These are phyloP conservation scores for Melanerpes formicivorus DNA, from an alignment of 2,113 vertebrate genomes.

Conservation along the genomic window DNA sequence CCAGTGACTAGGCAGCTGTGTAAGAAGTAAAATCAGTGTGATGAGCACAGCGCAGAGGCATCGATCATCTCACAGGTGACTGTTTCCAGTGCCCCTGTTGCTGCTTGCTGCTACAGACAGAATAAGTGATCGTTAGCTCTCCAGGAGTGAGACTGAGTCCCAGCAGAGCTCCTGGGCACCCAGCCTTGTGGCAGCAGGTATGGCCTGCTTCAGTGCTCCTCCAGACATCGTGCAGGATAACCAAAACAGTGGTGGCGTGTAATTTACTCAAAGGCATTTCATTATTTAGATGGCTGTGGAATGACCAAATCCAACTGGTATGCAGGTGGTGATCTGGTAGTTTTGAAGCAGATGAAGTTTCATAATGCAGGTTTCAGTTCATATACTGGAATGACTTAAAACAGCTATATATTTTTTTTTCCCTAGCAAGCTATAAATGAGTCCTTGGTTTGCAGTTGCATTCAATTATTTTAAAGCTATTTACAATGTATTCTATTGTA, in stretches of 20 bases:
- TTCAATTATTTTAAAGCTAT: conserved; percentile 73
- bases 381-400: conserved; percentile 65
- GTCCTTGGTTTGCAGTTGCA: conserved; percentile 63
- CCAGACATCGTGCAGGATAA: background rate
- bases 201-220: background rate
- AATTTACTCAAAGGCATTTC: conserved; percentile 57
- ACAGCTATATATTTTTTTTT: conserved; percentile 43
- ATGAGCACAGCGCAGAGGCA: rapidly evolving
- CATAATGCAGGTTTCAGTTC: conserved; percentile 69
- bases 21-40: background rate
- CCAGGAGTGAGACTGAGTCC: background rate
- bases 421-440: conserved; percentile 61
- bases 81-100: background rate
- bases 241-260: conserved; percentile 21
- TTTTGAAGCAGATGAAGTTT: conserved; percentile 63
- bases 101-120: background rate
- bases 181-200: background rate
- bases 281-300: conserved; percentile 49
- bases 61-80: background rate
- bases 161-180: background rate
- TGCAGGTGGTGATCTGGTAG: conserved; percentile 41
- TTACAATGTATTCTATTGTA: conserved; percentile 72
- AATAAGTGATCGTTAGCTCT: background rate
- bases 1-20: background rate
- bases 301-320: conserved; percentile 60